Conservation (phyloP, 2,888 invertebrate genomes). For the Arrhopalites spinosus region DNA sequence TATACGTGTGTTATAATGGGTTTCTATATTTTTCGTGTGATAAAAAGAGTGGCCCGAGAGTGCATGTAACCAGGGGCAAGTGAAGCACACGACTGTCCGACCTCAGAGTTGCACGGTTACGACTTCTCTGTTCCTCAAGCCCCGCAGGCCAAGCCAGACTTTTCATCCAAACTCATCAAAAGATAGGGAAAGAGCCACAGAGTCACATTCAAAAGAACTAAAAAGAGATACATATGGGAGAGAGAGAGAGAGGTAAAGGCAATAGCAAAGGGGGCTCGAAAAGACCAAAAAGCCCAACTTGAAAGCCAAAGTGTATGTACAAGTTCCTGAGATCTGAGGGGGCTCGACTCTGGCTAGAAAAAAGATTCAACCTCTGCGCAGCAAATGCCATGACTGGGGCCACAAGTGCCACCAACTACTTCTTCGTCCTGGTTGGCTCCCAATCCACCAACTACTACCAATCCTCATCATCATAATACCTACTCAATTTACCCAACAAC, state of each 20-base stretch:
- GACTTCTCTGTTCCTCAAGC: conserved; percentile 53
- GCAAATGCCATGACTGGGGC: conserved; percentile 54
- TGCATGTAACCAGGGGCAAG: conserved; percentile 51
- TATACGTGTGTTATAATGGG: neutral
- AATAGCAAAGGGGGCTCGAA: conserved; percentile 24
- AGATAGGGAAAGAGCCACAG: conserved; percentile 22
- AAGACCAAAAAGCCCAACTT: conserved; percentile 28
- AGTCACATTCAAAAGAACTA: neutral
- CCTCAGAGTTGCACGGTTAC: conserved; percentile 55
- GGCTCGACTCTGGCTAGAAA: conserved; percentile 48
- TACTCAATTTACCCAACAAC: conserved; percentile 19
- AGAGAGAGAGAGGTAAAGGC: conserved; percentile 19
- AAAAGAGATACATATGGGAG: neutral
- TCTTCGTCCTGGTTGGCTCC: conserved; percentile 51
- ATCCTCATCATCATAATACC: conserved; percentile 22
- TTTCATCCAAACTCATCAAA: conserved; percentile 23
- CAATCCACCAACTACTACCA: conserved; percentile 28
- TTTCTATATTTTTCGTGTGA: conserved; percentile 2
- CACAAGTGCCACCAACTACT: conserved; percentile 49
- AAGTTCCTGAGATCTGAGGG: conserved; percentile 12
- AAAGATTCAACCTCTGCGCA: conserved; percentile 55
- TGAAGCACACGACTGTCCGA: conserved; percentile 54
- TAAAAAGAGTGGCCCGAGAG: conserved; percentile 36
- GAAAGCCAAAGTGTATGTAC: conserved; percentile 6
- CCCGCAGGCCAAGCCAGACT: conserved; percentile 54